Evolutionary conservation across 2,888 invertebrate genomes (phyloP), one percentile per base, ranked within the genome.

Genomic region (Selenia dentaria): DNA sequence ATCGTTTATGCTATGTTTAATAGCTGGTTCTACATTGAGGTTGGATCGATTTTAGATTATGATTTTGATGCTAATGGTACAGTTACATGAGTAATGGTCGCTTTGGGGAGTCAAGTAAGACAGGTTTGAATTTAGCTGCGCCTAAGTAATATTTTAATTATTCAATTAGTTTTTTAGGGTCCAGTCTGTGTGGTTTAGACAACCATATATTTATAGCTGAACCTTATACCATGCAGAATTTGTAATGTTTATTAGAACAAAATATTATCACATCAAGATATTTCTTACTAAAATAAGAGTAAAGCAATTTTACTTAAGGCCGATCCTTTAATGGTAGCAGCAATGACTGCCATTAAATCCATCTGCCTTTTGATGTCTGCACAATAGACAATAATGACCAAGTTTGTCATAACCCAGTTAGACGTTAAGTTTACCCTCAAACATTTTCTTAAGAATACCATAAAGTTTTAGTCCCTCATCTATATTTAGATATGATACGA

Each of bases 401-500:
- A 52, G 38, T 54, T 43, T 35, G 51, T 33, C 45, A 47, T 51
- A 57, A 52, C 51, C 29, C 49, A 48, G 50, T 51, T 54, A 38
- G 24, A 43, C 47, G 64, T 66, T 61, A 65, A 72, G 67, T 56
- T 60, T 65, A 62, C 66, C 73, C 65, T 70, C 66, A 63, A 66
- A 52, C 62, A 57, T 68, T 78, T 79, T 77, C 65, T 74, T 79
- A 78, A 82, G 74, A 76, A 64, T 58, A 63, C 63, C 77, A 79
- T 86, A 83, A 86, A 84, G 79, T 74, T 77, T 77, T 78, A 83
- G 84, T 71, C 72, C 68, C 75, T 67, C 71, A 63, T 74, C 83
- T 84, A 86, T 78, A 85, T 87, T 82, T 86, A 86, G 87, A 74
- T 77, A 77, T 85, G 84, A 86, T 84, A 88, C 73, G 74, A 71